These are phyloP conservation scores for Acanthoscelides obtectus DNA, from an alignment of 2,888 invertebrate species.

Conservation along the genomic window DNA sequence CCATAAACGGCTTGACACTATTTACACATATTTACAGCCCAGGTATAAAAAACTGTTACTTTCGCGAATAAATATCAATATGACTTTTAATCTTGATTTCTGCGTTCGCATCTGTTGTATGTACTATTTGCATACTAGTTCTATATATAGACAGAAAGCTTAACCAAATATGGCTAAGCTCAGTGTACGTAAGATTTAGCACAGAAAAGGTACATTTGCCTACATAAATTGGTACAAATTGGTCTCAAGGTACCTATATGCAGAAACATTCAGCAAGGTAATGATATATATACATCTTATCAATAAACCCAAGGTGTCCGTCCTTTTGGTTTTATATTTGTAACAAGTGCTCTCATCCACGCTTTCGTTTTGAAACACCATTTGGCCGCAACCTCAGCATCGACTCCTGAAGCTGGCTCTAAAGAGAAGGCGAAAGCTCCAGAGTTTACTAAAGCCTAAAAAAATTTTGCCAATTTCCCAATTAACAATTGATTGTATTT, in stretches of 20 bases:
- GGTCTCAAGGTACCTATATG: background rate
- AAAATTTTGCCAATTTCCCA: no score
- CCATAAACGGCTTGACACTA: background rate
- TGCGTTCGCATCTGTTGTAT: background rate
- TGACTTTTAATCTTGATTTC: background rate
- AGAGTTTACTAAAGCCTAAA: no score
- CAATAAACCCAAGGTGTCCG: no score
- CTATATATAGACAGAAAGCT: background rate
- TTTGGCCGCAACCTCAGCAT: no score
- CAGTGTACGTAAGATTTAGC: background rate
- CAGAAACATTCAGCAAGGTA: background rate
- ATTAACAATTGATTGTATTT: no score
- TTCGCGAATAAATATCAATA: background rate
- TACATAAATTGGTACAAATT: background rate
- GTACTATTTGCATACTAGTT: background rate
- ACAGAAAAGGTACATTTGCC: background rate
- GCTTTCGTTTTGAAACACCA: no score
- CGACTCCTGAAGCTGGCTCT: no score
- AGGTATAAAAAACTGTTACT: background rate
- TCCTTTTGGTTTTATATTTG: no score
- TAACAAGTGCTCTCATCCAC: no score
- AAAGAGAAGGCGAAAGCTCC: no score
- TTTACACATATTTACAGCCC: background rate
- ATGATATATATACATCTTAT: no score
- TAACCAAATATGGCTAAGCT: background rate